Evolutionary conservation across 2,888 invertebrate genomes (phyloP), one percentile per base, ranked within the genome.

Genomic region (Phasia obesa): DNA sequence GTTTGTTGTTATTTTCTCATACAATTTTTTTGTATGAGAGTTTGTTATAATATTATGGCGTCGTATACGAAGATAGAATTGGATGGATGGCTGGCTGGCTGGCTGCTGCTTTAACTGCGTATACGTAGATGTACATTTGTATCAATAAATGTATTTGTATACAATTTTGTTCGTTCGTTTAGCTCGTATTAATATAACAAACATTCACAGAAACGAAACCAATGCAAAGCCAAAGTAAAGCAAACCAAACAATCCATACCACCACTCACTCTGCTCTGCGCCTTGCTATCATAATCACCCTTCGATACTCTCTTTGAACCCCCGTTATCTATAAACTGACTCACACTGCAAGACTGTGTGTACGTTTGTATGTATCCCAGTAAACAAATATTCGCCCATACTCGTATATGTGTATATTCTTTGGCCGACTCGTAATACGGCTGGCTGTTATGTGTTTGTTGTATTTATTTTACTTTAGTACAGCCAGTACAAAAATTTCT

Each of bases 401-500:
- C 27, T 59, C 27, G 47, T 35, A 47, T 38, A 35, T 35, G 11
- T 21, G 38, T 4, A 31, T 69, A 55, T 69, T 57, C 25, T 35
- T 53, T 25, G 62, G 27, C 65, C 35, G 35, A 35, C 35, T 35
- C 35, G 35, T 35, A 35, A 35, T 9, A 35, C 35, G 35, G 35
- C 64, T 60, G 62, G 74, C 59, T 53, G 69, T 21, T 25, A 15
- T 27, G 11, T 38, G 38, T 53, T 76, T 60, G 15, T 44, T 60
- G 31, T 21, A 47, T 70, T 76, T 21, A 47, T 70, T 76, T 75
- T 75, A 67, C 79, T 83, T 79, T 75, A 83, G 83, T 83, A 83
- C 83, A 83, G 83, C 83, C 79, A 80, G 79, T 80, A 80, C 79
- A 80, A 74, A 79, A 80, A 69, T 80, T 74, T 70, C 60, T 67